phyloP scores from a whole-genome alignment of 2,888 invertebrate species.

The Eupeodes latifasciatus region DNA sequence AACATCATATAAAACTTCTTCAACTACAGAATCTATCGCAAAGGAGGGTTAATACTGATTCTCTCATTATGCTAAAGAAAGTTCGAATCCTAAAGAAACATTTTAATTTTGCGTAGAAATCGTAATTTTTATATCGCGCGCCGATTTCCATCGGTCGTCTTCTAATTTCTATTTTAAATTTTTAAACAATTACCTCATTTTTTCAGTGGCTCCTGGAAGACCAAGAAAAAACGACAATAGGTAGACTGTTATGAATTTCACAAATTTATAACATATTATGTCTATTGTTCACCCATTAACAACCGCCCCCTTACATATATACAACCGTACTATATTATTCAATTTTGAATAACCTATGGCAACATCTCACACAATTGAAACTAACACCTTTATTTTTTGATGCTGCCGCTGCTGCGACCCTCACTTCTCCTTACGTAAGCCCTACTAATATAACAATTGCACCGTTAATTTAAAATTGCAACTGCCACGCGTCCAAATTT shows the following conservation, averaged over 20 bases:
- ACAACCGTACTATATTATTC: neutral
- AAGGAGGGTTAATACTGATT: too few relatives aligned
- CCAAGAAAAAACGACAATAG: too few relatives aligned
- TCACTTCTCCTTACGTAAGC: neutral
- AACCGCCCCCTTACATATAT: neutral
- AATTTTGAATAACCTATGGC: neutral
- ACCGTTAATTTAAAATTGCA: slow-evolving; percentile 64
- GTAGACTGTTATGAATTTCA: neutral
- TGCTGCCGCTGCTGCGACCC: neutral
- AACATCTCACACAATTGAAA: slow-evolving; percentile 55
- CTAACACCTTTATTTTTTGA: slow-evolving; percentile 53
- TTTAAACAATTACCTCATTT: too few relatives aligned
- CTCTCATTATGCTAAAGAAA: too few relatives aligned
- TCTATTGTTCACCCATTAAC: neutral
- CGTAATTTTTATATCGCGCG: too few relatives aligned
- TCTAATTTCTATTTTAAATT: too few relatives aligned
- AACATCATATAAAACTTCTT: too few relatives aligned
- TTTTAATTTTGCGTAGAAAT: too few relatives aligned
- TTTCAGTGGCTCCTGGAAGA: too few relatives aligned
- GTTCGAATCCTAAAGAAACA: too few relatives aligned
- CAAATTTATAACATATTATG: neutral
- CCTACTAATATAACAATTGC: slow-evolving; percentile 17
- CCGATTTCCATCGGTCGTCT: too few relatives aligned
- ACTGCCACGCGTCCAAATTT: slow-evolving; percentile 70
- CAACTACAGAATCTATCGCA: too few relatives aligned